Evolutionary conservation across 1,140 invertebrate species (phyloP), one percentile per base, ranked within the genome.

Genomic region (Sycobia sp.): DNA sequence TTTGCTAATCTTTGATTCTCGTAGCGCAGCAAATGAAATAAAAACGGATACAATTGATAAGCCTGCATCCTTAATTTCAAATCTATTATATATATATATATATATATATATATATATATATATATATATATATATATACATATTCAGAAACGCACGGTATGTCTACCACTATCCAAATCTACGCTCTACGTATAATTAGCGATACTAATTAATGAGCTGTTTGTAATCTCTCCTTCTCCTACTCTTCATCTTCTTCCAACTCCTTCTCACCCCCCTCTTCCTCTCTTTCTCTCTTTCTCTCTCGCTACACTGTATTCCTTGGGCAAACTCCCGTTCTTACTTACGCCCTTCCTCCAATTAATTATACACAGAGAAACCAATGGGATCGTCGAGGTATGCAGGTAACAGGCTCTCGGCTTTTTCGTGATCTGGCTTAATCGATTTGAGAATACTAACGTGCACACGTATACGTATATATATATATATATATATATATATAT

Each of bases 121-220:
- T n/a, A n/a, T n/a, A n/a, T n/a, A n/a, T n/a, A n/a, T n/a, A n/a
- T n/a, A n/a, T n/a, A n/a, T n/a, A n/a, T n/a, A n/a, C n/a, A n/a
- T n/a, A n/a, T n/a, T n/a, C n/a, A n/a, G n/a, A n/a, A n/a, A n/a
- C 38, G 34, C 53, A 32, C 29, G 5, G 29, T 32, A 14, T 25
- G 16, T 67, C 64, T 66, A 60, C 36, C 20, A 36, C 20, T 9
- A 13, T 34, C 13, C 1, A 59, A 39, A 43, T 7, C 41, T 51
- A 36, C 67, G 63, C 67, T 70, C 50, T 59, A 54, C 64, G 63
- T 74, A 51, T 60, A 74, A 73, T 73, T 73, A 73, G 64, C 54
- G 64, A 66, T 72, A 74, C 70, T 73, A 74, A 74, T 74, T 73
- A 74, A 73, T 69, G 65, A 65, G 29, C 27, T 38, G 27, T 18